Percentiles rank a stretch among this genome's conserved stretches.
phyloP scores from a whole-genome alignment of 2,113 vertebrate genomes.

The Damaliscus lunatus region DNA sequence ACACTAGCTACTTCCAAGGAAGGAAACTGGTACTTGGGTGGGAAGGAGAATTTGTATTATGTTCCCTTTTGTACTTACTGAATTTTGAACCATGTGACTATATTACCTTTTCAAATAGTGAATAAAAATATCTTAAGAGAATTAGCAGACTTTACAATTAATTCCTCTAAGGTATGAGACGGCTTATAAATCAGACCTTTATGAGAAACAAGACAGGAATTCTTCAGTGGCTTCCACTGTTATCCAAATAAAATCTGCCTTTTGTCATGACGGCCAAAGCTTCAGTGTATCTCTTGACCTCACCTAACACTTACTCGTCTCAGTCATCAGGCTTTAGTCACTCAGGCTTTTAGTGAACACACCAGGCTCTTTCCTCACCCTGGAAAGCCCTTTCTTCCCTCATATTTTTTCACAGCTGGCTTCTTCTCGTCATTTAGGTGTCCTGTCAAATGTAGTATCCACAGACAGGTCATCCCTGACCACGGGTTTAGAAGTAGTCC shows the following conservation, averaged over 20 bases:
- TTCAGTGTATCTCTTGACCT: neutral
- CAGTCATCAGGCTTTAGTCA: neutral
- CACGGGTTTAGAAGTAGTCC: neutral
- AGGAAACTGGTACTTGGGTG: neutral
- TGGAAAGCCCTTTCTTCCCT: neutral
- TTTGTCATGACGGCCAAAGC: neutral
- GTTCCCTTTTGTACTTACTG: neutral
- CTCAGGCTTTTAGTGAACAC: neutral
- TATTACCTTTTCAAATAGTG: constrained; percentile 8
- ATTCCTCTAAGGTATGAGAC: neutral
- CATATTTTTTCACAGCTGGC: neutral
- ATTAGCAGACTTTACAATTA: constrained; percentile 33
- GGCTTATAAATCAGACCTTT: neutral
- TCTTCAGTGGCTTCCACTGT: neutral
- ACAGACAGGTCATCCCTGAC: neutral
- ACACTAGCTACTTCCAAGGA: neutral
- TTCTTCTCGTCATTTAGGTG: neutral
- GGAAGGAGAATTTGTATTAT: neutral
- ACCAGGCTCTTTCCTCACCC: neutral
- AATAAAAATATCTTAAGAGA: neutral
- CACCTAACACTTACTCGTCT: neutral
- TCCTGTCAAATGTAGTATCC: neutral
- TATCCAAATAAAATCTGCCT: neutral
- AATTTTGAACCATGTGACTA: constrained; percentile 24
- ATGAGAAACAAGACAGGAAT: neutral